phyloP scores from a whole-genome alignment of 2,888 invertebrate species.

The Drosophila rellima region DNA sequence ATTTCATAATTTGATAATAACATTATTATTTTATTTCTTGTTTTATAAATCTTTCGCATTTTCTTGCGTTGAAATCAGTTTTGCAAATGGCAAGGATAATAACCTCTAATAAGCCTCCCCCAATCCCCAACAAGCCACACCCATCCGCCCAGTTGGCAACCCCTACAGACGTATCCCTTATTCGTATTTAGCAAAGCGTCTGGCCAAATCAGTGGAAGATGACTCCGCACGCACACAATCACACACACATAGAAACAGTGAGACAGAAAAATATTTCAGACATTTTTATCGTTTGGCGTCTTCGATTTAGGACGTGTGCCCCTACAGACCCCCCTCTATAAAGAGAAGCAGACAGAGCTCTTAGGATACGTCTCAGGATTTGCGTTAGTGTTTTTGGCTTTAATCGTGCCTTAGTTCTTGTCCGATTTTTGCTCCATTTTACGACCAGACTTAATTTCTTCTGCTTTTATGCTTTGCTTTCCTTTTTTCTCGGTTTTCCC shows the following conservation, averaged over 20 bases:
- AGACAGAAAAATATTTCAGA: conserved; percentile 79
- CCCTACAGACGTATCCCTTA: conserved; percentile 23
- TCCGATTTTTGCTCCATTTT: conserved; percentile 34
- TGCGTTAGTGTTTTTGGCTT: conserved; percentile 34
- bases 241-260: conserved; percentile 39
- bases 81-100: conserved; percentile 81
- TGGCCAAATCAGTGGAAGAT: conserved; percentile 74
- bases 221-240: conserved; percentile 57
- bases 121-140: conserved; percentile 45
- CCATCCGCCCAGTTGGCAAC: conserved; percentile 21
- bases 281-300: conserved; percentile 85
- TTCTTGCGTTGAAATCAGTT: conserved; percentile 74
- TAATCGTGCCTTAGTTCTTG: conserved; percentile 22
- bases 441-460: conserved; percentile 54
- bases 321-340: neutral
- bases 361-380: conserved; percentile 32
- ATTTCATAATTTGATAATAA: conserved; percentile 26
- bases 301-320: conserved; percentile 80
- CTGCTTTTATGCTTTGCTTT: conserved; percentile 35
- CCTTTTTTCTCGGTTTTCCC: conserved; percentile 8
- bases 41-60: conserved; percentile 17
- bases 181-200: conserved; percentile 65
- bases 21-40: conserved; percentile 10
- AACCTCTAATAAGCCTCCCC: conserved; percentile 75
- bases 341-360: neutral